Base-by-base conservation (phyloP, 2,888 invertebrate species). In the Sepioteuthis lessoniana region DNA sequence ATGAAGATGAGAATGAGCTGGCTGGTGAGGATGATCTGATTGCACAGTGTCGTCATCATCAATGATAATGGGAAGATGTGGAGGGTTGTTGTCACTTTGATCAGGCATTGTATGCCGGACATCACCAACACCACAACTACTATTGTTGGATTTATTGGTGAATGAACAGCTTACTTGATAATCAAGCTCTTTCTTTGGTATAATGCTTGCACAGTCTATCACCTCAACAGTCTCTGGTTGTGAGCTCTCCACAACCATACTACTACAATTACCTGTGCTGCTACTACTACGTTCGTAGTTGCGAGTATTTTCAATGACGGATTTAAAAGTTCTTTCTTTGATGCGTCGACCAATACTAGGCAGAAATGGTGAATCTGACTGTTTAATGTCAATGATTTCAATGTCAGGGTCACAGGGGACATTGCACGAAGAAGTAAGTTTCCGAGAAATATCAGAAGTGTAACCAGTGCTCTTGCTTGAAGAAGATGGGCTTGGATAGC, bases 301-400 rank as follows among this genome's bases (percentile, higher is more conserved):
- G n/a, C 92, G 92, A 42, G 92, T 42, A n/a, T 92, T 92, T 47
- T 92, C 92, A 92, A 92, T 92, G 31, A 92, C 92, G 38, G 92
- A 92, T 46, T 46, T 92, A 92, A 47, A 92, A n/a, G 92, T 47
- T 92, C 92, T 31, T 21, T 92, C 92, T 47, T 92, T 92, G 31
- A n/a, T 47, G n/a, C 92, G 92, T 21, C 92, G 92, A 92, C 46
- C n/a, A 31, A 92, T 47, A 46, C 47, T 92, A 92, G 46, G 47
- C 47, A 42, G 47, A 92, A 92, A 92, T 42, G 92, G 92, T 28
- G 92, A 92, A 92, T 92, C 92, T n/a, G 92, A 92, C 92, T 92
- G 92, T 42, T 92, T 92, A 47, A 92, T 92, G 92, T 92, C 92
- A 31, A 92, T 92, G 47, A 92, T 92, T 92, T 92, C 92, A 92